These are phyloP conservation scores for Tichodroma muraria DNA, from an alignment of 2,113 vertebrate species.

Conservation along the genomic window DNA sequence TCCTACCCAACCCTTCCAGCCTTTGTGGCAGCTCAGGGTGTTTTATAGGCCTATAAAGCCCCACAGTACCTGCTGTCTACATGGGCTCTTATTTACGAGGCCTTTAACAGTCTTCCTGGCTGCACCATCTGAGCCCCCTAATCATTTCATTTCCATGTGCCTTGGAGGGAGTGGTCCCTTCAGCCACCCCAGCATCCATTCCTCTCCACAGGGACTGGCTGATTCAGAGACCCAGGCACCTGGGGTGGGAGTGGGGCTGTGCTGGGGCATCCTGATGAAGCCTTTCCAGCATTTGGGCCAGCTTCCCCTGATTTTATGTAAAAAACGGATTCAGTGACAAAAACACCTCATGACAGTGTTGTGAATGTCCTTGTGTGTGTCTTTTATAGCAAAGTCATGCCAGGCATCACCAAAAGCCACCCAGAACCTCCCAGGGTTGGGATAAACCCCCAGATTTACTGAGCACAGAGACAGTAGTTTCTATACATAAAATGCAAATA, in stretches of 20 bases:
- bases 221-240: neutral
- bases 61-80: conserved; percentile 50
- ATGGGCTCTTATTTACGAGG: conserved; percentile 53
- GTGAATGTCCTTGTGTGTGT: neutral
- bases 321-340: neutral
- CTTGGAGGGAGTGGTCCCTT: neutral
- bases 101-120: conserved; percentile 44
- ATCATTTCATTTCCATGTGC: neutral
- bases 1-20: conserved; percentile 49
- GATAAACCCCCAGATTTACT: neutral
- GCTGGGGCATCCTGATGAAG: neutral
- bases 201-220: neutral
- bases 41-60: conserved; percentile 67
- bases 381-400: neutral
- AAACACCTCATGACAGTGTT: neutral
- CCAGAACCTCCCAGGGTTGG: neutral
- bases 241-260: neutral
- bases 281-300: neutral
- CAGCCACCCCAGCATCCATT: neutral
- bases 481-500: neutral
- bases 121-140: neutral
- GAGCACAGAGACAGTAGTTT: neutral
- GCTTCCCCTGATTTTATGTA: neutral
- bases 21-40: conserved; percentile 40
- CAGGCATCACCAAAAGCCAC: neutral